These are phyloP conservation scores for Ethmia dodecea DNA, from an alignment of 2,888 invertebrate species.

Conservation along the genomic window DNA sequence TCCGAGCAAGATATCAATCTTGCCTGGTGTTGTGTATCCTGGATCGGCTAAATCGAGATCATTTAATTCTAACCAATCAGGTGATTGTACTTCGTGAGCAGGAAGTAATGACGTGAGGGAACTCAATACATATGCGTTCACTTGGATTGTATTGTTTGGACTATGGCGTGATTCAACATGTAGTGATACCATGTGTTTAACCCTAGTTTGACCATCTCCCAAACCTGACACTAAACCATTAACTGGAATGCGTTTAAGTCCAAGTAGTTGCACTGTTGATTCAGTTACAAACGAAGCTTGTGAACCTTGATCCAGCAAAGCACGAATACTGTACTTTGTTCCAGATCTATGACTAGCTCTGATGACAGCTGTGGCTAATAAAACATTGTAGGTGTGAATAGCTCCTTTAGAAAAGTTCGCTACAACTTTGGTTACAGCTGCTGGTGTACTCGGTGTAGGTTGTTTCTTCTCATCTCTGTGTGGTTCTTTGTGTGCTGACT, in stretches of 20 bases:
- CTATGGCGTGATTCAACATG: slow-evolving; percentile 12
- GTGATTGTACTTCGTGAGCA: background rate
- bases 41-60: slow-evolving; percentile 19
- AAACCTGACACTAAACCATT: slow-evolving; percentile 20
- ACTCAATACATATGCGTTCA: slow-evolving; percentile 19
- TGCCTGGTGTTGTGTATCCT: slow-evolving; percentile 12
- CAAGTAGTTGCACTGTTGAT: slow-evolving; percentile 16
- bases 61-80: slow-evolving; percentile 15
- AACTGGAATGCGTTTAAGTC: slow-evolving; percentile 12
- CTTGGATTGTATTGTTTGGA: slow-evolving; percentile 6
- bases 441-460: background rate
- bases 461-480: background rate
- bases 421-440: background rate
- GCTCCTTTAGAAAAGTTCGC: background rate
- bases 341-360: slow-evolving; percentile 4
- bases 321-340: slow-evolving; percentile 4
- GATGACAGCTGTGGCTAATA: slow-evolving; percentile 10
- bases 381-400: background rate
- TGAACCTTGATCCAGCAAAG: slow-evolving; percentile 20
- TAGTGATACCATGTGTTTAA: slow-evolving; percentile 15
- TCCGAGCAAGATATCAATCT: slow-evolving; percentile 19
- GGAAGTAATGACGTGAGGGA: slow-evolving; percentile 15
- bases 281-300: slow-evolving; percentile 21
- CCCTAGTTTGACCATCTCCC: slow-evolving; percentile 14
- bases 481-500: background rate